Evolutionary conservation across 2,797 vertebrate genomes (phyloP).

Genomic region (Tragelaphus eurycerus): DNA sequence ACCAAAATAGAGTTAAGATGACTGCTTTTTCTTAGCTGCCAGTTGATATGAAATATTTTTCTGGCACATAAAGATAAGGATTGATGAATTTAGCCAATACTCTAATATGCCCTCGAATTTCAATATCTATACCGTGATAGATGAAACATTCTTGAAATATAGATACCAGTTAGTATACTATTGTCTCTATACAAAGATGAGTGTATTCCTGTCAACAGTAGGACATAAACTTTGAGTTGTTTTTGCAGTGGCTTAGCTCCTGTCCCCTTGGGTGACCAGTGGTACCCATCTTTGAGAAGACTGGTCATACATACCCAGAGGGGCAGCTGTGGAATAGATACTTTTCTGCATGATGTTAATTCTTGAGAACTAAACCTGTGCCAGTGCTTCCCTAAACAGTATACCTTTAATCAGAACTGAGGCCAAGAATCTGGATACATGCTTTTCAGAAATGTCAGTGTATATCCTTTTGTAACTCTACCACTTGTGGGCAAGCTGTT

Average conservation of each 20-base stretch:
- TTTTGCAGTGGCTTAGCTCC: slow-evolving; percentile 19
- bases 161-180: slow-evolving; percentile 1
- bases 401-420: background rate
- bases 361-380: slow-evolving; percentile 3
- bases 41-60: background rate
- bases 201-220: background rate
- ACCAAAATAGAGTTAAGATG: background rate
- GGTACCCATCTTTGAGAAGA: background rate
- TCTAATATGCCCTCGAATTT: background rate
- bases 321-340: background rate
- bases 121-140: background rate
- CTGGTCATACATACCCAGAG: background rate
- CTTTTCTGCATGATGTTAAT: slow-evolving; percentile 39
- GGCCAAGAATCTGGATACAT: background rate
- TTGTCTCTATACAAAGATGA: slow-evolving; percentile 25
- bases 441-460: slow-evolving; percentile 18
- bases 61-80: background rate
- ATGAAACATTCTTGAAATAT: slow-evolving; percentile 10
- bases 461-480: background rate
- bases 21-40: background rate
- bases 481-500: background rate
- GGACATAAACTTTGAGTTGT: background rate
- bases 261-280: background rate
- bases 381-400: background rate
- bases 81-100: background rate